Conservation (phyloP, 1,140 invertebrate species). For the Macrosteles quadrilineatus region DNA sequence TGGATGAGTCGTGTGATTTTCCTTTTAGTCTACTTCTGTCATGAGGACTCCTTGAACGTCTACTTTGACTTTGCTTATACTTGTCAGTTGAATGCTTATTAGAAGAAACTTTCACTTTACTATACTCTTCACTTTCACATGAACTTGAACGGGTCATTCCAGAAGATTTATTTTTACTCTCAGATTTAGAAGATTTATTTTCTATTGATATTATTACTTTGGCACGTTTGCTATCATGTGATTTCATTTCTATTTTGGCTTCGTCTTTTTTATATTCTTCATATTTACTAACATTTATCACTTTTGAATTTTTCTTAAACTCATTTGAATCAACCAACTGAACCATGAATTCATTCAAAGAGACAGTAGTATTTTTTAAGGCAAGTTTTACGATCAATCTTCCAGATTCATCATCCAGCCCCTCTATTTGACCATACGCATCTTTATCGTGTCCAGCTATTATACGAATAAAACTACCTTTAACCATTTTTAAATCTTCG, state of each 20-base stretch:
- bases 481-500: constrained; percentile 64
- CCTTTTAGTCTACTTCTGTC: no score
- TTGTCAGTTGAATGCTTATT: no score
- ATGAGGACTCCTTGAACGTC: no score
- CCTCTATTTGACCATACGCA: constrained; percentile 79
- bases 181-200: no score
- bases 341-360: constrained; percentile 76
- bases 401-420: constrained; percentile 82
- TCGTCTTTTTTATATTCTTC: constrained; percentile 40
- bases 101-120: no score
- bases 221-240: no score
- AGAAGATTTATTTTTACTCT: no score
- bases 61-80: no score
- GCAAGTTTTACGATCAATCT: constrained; percentile 78
- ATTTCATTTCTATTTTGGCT: not conserved
- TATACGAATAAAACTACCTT: constrained; percentile 71
- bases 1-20: no score
- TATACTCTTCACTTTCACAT: no score
- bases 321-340: constrained; percentile 75
- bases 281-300: constrained; percentile 44
- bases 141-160: no score
- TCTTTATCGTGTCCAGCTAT: constrained; percentile 70
- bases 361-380: constrained; percentile 66
- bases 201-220: no score
- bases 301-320: constrained; percentile 77